These are phyloP conservation scores for Triplophysa rosa DNA, from an alignment of 2,113 vertebrate species.

Conservation along the genomic window DNA sequence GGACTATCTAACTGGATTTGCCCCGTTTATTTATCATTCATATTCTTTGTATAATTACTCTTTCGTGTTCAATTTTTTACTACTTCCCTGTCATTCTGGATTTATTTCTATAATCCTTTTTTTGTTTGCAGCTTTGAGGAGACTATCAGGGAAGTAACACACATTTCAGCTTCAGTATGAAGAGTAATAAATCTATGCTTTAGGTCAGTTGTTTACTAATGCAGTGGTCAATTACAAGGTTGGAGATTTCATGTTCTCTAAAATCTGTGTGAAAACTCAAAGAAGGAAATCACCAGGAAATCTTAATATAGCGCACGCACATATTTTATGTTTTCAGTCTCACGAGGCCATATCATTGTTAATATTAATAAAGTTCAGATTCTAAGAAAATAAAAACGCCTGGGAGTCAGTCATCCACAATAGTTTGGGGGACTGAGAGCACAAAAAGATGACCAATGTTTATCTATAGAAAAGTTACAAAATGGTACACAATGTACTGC, in stretches of 20 bases:
- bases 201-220: not conserved
- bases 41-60: not conserved
- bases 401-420: not conserved
- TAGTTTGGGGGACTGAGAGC: not conserved
- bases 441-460: not conserved
- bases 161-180: not conserved
- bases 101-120: not conserved
- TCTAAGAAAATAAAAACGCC: not conserved
- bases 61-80: not conserved
- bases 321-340: not conserved
- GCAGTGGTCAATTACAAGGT: not conserved
- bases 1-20: not conserved
- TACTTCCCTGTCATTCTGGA: not conserved
- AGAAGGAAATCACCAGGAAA: not conserved
- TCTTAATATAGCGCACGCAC: not conserved
- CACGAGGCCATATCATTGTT: not conserved
- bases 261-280: constrained; percentile 1
- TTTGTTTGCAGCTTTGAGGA: not conserved
- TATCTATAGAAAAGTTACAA: not conserved
- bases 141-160: not conserved
- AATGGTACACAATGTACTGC: not conserved
- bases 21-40: not conserved
- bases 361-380: not conserved
- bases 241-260: not conserved
- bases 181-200: not conserved